Conservation (phyloP, 1,140 invertebrate genomes). For the Caenorhabditis inopinata region DNA sequence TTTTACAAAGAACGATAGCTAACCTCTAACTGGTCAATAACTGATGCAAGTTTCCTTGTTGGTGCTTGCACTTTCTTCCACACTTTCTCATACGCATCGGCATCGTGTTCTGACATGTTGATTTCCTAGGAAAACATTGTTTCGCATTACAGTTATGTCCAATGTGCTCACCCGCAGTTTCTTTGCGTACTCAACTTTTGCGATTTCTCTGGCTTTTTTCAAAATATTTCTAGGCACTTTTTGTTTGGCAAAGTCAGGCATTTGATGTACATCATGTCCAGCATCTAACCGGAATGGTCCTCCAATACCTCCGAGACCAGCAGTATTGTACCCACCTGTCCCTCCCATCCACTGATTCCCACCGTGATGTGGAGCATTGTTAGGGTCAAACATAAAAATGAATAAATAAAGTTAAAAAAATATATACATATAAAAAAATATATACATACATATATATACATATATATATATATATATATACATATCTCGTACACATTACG, state of each 20-base stretch:
- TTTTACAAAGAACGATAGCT: neutral
- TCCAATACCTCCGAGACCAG: conserved; percentile 84
- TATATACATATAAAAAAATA: no score
- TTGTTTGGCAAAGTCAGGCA: conserved; percentile 85
- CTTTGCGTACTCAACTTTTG: conserved; percentile 82
- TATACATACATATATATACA: no score
- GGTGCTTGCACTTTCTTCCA: conserved; percentile 75
- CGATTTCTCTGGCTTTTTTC: conserved; percentile 87
- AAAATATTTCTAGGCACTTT: conserved; percentile 81
- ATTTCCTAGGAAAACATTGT: conserved; percentile 79
- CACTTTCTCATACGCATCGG: conserved; percentile 81
- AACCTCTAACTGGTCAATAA: conserved; percentile 71
- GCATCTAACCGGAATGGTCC: conserved; percentile 85
- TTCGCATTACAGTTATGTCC: neutral
- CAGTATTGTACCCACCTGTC: conserved; percentile 74
- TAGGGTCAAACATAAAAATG: conserved; percentile 70
- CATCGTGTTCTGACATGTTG: conserved; percentile 90
- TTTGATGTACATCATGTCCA: conserved; percentile 86
- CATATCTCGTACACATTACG: no score
- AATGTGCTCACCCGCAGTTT: conserved; percentile 65
- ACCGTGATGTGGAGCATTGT: conserved; percentile 86
- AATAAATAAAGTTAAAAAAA: no score
- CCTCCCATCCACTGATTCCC: conserved; percentile 95
- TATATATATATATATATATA: no score
- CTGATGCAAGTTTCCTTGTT: conserved; percentile 65